phyloP scores from a whole-genome alignment of 2,797 vertebrate genomes.

The Moxostoma hubbsi region DNA sequence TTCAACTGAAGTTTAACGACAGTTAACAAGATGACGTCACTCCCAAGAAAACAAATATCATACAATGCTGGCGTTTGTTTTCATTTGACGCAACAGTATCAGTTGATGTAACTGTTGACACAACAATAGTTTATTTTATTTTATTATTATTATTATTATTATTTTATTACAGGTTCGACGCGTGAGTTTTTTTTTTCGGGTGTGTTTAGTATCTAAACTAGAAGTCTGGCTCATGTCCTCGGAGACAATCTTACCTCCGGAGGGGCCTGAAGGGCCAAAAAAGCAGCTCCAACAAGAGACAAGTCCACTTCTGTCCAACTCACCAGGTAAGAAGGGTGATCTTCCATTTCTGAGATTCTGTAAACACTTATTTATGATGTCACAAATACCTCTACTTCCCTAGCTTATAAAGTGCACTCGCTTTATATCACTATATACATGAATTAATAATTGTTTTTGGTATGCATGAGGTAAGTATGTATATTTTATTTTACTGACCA shows the following conservation, averaged over 20 bases:
- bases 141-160: too few species aligned
- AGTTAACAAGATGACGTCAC: constrained; percentile 72
- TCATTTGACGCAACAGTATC: neutral
- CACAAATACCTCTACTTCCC: too few species aligned
- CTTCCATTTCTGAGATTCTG: neutral
- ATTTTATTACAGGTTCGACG: constrained; percentile 62
- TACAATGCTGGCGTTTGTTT: constrained; percentile 2
- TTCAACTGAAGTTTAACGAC: constrained; percentile 69
- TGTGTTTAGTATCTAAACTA: constrained; percentile 57
- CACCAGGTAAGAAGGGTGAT: constrained; percentile 68
- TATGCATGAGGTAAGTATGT: neutral
- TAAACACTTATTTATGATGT: neutral
- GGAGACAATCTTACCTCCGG: constrained; percentile 81
- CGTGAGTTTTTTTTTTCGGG: constrained; percentile 64
- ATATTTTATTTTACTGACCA: neutral
- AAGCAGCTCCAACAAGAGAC: constrained; percentile 75
- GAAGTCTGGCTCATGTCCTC: constrained; percentile 92
- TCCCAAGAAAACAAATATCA: constrained; percentile 5
- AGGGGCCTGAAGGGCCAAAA: constrained; percentile 84
- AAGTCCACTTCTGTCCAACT: constrained; percentile 65
- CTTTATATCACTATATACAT: neutral
- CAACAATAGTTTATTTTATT: neutral
- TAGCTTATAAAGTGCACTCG: neutral
- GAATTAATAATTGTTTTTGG: neutral
- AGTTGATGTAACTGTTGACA: neutral